A percentile compares a stretch with the other conserved stretches of the same genome.
phyloP scores from a whole-genome alignment of 2,113 vertebrate genomes.

The Forbesichthys agassizii region DNA sequence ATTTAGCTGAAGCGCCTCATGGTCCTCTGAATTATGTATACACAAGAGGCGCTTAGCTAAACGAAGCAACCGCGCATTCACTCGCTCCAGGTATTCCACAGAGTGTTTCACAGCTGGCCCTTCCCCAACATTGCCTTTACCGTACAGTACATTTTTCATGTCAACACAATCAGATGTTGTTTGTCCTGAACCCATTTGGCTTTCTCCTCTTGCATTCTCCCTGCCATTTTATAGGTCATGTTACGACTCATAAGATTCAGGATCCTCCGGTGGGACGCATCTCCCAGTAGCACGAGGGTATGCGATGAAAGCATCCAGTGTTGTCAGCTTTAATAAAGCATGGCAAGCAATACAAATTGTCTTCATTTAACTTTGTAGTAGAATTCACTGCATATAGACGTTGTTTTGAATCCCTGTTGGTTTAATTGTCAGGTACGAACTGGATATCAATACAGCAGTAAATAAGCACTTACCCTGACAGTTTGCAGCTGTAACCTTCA shows the following conservation, averaged over 20 bases:
- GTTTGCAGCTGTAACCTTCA: conserved; percentile 30
- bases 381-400: conserved; percentile 9
- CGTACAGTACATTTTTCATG: conserved; percentile 28
- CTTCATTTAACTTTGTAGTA: conserved; percentile 17
- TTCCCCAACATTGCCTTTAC: conserved; percentile 33
- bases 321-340: not conserved
- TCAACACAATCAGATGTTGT: conserved; percentile 50
- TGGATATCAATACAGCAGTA: conserved; percentile 21
- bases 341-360: conserved; percentile 6
- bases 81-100: conserved; percentile 24
- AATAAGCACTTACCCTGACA: conserved; percentile 19
- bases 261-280: not conserved
- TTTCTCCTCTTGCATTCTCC: conserved; percentile 13
- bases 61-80: conserved; percentile 17
- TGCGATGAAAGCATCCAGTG: not conserved
- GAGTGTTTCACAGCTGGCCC: conserved; percentile 30
- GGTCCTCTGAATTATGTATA: conserved; percentile 58
- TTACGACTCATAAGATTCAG: conserved; percentile 6
- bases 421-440: conserved; percentile 25
- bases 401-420: not conserved
- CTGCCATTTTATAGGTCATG: not conserved
- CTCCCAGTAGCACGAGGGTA: not conserved
- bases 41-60: conserved; percentile 24
- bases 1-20: conserved; percentile 36
- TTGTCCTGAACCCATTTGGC: conserved; percentile 14